Conservation (phyloP, 2,113 vertebrate species). For the Prunella fulvescens region DNA sequence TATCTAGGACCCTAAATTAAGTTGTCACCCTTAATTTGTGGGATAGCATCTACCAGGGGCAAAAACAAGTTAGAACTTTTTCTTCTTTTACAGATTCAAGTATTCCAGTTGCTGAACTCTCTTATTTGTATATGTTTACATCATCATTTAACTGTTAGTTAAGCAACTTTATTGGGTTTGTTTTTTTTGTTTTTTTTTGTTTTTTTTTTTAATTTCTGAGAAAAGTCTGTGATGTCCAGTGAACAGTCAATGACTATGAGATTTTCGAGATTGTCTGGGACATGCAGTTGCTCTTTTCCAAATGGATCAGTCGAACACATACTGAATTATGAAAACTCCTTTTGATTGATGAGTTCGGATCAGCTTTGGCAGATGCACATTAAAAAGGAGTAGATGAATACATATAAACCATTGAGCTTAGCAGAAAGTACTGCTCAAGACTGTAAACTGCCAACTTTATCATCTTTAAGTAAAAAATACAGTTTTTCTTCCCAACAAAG, state of each 20-base stretch:
- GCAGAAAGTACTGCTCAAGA: constrained; percentile 56
- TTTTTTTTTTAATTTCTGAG: background rate
- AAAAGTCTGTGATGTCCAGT: background rate
- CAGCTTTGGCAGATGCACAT: constrained; percentile 36
- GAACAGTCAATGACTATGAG: background rate
- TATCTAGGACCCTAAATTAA: constrained; percentile 60
- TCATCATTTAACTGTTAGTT: background rate
- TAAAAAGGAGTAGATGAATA: constrained; percentile 50
- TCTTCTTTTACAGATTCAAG: background rate
- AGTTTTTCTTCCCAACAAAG: constrained; percentile 71
- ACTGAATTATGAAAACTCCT: background rate
- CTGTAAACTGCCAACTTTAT: constrained; percentile 70
- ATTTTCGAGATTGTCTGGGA: background rate
- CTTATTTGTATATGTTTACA: background rate
- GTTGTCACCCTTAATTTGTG: constrained; percentile 62
- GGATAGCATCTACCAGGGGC: background rate
- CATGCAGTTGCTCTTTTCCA: background rate
- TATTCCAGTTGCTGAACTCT: background rate
- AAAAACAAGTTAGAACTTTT: constrained; percentile 39
- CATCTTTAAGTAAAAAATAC: constrained; percentile 67
- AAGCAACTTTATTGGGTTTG: background rate
- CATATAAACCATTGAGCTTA: constrained; percentile 42
- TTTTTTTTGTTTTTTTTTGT: no score
- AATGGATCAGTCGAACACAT: constrained; percentile 18
- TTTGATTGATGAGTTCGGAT: constrained; percentile 51